Evolutionary conservation across 2,113 vertebrate species (phyloP), one percentile per base, ranked within the genome.

Genomic region (Gasterosteus nipponicus): DNA sequence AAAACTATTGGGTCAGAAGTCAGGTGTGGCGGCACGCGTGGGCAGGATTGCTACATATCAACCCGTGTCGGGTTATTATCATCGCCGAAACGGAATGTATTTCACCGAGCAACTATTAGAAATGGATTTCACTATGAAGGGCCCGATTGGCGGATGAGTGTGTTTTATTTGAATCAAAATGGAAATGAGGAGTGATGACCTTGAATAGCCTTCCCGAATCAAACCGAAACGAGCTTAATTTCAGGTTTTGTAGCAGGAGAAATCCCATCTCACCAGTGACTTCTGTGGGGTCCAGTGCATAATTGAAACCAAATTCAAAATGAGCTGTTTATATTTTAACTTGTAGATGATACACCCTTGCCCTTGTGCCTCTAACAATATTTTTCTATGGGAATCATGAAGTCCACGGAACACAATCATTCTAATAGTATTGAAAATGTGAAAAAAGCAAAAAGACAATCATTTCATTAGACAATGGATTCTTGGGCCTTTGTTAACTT

Each of bases 121-220:
- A 87, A 85, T 82, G 59, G 73, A 83, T 86, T 88, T 82, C 44
- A 51, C 64, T 19, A 62, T 72, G 70, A 78, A 66, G 57, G 76
- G 73, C 60, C 75, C 84, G 73, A 76, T 63, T 77, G 68, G 38
- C 58, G 18, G 14, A 88, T 59, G 69, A 85, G 68, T 85, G 69
- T 77, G 65, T 69, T 77, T 76, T 49, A 73, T 89, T 86, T 75
- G 79, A 90, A 88, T 89, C 76, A 91, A 87, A 92, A 91, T 90
- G 83, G 80, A 89, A 92, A 88, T 89, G 79, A 90, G 86, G 71
- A 89, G 53, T 68, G 86, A 86, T 87, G 88, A 87, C 88, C 85
- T 82, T 83, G 64, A 75, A 78, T 78, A 80, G 41, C 69, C 46
- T 61, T 65, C n/a, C 65, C 54, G 61, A 84, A 84, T 86, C 82